Conservation (phyloP, 2,888 invertebrate genomes). For the Drosophila borborema region DNA sequence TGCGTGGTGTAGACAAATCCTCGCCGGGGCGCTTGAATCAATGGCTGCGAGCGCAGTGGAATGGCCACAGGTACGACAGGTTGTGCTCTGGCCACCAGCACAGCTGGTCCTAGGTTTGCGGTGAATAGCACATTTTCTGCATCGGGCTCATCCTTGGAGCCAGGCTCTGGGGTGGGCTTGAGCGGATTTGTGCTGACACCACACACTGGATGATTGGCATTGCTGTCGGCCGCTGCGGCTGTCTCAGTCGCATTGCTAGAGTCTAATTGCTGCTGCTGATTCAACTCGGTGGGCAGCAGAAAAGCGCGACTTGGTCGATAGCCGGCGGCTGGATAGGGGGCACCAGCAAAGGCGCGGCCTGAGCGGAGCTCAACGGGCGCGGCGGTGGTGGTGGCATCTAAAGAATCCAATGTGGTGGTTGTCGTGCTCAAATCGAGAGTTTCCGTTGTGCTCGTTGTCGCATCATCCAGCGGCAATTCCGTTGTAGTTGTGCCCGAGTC, state of each 20-base stretch:
- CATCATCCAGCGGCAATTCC: conserved; percentile 40
- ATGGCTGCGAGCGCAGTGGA: conserved; percentile 66
- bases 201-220: conserved; percentile 76
- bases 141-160: conserved; percentile 74
- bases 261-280: conserved; percentile 28
- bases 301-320: conserved; percentile 78
- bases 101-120: conserved; percentile 57
- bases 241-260: conserved; percentile 19
- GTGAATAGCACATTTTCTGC: conserved; percentile 74
- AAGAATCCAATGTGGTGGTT: conserved; percentile 34
- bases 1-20: conserved; percentile 63
- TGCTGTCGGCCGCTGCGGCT: conserved; percentile 30
- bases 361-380: conserved; percentile 24
- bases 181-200: conserved; percentile 80
- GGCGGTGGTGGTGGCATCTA: conserved; percentile 28
- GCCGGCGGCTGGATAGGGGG: conserved; percentile 79
- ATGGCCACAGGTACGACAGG: conserved; percentile 67
- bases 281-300: conserved; percentile 67
- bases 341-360: conserved; percentile 44
- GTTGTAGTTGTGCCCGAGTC: conserved; percentile 65
- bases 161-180: conserved; percentile 75
- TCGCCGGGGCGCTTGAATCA: conserved; percentile 49
- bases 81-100: conserved; percentile 53
- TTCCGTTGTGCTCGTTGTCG: conserved; percentile 59
- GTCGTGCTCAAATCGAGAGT: conserved; percentile 57